Evolutionary conservation across 2,888 invertebrate species (phyloP).

Genomic region (Rhingia rostrata): DNA sequence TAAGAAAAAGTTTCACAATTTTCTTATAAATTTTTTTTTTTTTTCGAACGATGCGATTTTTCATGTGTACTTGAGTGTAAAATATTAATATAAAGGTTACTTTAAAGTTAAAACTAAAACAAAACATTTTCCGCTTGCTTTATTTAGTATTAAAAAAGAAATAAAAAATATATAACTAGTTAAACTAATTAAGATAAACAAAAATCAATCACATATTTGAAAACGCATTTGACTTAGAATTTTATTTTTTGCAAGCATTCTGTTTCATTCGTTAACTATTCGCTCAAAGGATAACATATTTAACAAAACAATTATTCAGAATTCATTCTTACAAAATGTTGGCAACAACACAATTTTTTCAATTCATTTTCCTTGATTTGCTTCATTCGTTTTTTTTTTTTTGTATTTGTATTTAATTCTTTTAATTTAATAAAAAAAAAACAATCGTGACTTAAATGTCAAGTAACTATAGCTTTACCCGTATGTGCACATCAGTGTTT

Average conservation of each 20-base stretch:
- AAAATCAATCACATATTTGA: conserved; percentile 51
- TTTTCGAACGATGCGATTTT: conserved; percentile 16
- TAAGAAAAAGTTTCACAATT: too few relatives aligned
- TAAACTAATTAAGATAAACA: conserved; percentile 6
- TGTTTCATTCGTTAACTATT: conserved; percentile 42
- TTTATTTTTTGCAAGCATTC: conserved; percentile 66
- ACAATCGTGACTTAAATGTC: conserved; percentile 26
- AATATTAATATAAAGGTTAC: conserved; percentile 7
- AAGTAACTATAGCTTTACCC: conserved; percentile 34
- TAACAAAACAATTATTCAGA: conserved; percentile 11
- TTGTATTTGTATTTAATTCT: conserved; percentile 10
- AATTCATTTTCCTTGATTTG: conserved; percentile 52
- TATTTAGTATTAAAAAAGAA: conserved; percentile 14
- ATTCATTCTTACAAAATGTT: conserved; percentile 31
- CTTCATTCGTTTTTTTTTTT: conserved; percentile 36
- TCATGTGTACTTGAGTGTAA: conserved; percentile 41
- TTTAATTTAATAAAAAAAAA: conserved; percentile 17
- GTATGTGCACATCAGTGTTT: conserved; percentile 40
- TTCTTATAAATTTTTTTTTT: too few relatives aligned
- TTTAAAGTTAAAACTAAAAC: conserved; percentile 12
- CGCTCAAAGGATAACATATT: conserved; percentile 15
- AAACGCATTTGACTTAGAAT: conserved; percentile 68
- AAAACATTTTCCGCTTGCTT: conserved; percentile 45
- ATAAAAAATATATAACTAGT: neutral
- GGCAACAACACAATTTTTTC: conserved; percentile 21